phyloP scores from a whole-genome alignment of 2,113 vertebrate genomes.

The Trichomycterus rosablanca region DNA sequence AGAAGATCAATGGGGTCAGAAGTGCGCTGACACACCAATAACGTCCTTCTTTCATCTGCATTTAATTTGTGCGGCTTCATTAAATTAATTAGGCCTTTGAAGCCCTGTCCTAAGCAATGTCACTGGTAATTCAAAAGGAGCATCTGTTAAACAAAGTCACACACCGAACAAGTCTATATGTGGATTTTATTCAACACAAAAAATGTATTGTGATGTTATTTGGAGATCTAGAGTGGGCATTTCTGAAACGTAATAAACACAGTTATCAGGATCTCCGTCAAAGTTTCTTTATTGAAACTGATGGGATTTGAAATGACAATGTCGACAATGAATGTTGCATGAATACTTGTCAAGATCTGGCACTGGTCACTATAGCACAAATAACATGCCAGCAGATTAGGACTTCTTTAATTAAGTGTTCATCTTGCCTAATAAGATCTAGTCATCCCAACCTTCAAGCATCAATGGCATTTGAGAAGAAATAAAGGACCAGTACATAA shows the following conservation, averaged over 20 bases:
- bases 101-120: constrained; percentile 31
- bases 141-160: background rate
- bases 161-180: too few species aligned
- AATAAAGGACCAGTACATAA: too few species aligned
- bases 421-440: constrained; percentile 49
- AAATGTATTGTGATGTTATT: too few species aligned
- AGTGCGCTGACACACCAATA: constrained; percentile 17
- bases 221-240: too few species aligned
- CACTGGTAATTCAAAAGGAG: constrained; percentile 17
- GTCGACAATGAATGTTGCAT: too few species aligned
- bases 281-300: too few species aligned
- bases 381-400: constrained; percentile 29
- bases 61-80: constrained; percentile 44
- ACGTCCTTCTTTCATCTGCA: constrained; percentile 11
- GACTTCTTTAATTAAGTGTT: constrained; percentile 45
- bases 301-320: too few species aligned
- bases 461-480: constrained; percentile 41
- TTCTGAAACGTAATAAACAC: too few species aligned
- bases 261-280: too few species aligned
- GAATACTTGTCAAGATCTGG: constrained; percentile 25
- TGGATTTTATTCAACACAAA: too few species aligned
- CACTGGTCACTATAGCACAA: constrained; percentile 12
- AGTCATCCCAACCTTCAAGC: constrained; percentile 29
- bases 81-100: constrained; percentile 42
- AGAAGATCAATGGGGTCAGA: background rate